Evolutionary conservation across 2,113 vertebrate species (phyloP).

Genomic region (Sphaerodactylus townsendi): DNA sequence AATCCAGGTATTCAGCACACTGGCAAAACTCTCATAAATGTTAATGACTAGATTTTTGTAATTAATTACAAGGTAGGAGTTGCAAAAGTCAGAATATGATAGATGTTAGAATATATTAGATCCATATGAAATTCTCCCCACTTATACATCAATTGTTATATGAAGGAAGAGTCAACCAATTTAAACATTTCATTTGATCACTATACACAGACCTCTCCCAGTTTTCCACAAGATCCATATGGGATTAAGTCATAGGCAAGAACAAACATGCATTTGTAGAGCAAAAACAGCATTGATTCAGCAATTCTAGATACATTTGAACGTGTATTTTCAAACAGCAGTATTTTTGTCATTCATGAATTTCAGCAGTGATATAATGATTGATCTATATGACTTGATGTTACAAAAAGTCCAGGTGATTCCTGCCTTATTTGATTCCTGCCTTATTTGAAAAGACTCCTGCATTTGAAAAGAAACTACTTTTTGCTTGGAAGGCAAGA

Average conservation of each 20-base stretch:
- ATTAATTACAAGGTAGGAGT: background rate
- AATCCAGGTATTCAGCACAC: background rate
- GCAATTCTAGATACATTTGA: background rate
- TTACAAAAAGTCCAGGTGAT: background rate
- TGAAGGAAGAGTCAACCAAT: background rate
- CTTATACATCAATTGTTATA: background rate
- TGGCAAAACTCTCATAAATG: background rate
- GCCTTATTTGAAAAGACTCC: background rate
- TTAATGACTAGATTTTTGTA: background rate
- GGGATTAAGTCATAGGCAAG: background rate
- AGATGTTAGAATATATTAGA: background rate
- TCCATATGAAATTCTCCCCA: background rate
- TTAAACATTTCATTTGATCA: background rate
- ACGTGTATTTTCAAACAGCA: background rate
- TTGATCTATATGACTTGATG: background rate
- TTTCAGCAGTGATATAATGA: background rate
- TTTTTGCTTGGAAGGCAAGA: background rate
- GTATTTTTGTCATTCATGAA: background rate
- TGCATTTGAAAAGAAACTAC: background rate
- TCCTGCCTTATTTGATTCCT: no score
- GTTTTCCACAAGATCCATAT: background rate
- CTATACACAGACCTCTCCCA: background rate
- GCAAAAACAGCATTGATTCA: background rate
- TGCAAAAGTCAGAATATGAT: background rate
- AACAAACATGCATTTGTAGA: background rate